Conservation (phyloP, 2,888 invertebrate species). For the Drosophila colorata region DNA sequence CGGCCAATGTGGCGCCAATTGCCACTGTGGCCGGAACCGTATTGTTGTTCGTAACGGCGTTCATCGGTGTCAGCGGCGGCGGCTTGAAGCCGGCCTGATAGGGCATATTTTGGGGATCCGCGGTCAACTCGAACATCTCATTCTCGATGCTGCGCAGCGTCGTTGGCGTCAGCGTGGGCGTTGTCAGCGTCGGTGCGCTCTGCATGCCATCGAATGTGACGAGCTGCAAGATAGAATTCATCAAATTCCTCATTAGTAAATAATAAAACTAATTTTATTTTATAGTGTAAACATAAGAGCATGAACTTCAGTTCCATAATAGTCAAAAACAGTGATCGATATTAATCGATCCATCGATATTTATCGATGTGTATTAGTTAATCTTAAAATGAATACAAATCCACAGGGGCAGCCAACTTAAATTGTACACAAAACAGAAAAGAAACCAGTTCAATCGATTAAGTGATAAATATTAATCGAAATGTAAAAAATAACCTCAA, state of each 20-base stretch:
- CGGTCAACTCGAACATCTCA: constrained; percentile 94
- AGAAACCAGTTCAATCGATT: too few relatives aligned
- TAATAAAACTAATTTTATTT: neutral
- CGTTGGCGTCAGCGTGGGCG: constrained; percentile 97
- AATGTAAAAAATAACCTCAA: neutral
- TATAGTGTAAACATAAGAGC: too few relatives aligned
- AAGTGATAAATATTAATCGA: neutral
- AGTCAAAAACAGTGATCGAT: neutral
- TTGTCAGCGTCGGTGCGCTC: constrained; percentile 96
- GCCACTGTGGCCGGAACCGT: constrained; percentile 24
- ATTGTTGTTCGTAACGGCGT: constrained; percentile 30
- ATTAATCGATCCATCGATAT: neutral
- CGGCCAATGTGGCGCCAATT: constrained; percentile 25
- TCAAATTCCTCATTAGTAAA: neutral
- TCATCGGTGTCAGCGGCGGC: constrained; percentile 89
- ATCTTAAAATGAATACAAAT: neutral
- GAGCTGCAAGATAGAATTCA: constrained; percentile 88
- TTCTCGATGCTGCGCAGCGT: constrained; percentile 96
- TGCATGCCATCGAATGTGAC: constrained; percentile 93
- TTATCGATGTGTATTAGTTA: too few relatives aligned
- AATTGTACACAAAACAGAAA: too few relatives aligned
- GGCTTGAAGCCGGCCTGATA: constrained; percentile 98
- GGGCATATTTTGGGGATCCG: constrained; percentile 90
- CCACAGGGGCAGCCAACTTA: constrained; percentile 16
- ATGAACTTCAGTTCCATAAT: too few relatives aligned